Conservation (phyloP, 2,797 vertebrate species). For the Pangasius sanitwongsei region DNA sequence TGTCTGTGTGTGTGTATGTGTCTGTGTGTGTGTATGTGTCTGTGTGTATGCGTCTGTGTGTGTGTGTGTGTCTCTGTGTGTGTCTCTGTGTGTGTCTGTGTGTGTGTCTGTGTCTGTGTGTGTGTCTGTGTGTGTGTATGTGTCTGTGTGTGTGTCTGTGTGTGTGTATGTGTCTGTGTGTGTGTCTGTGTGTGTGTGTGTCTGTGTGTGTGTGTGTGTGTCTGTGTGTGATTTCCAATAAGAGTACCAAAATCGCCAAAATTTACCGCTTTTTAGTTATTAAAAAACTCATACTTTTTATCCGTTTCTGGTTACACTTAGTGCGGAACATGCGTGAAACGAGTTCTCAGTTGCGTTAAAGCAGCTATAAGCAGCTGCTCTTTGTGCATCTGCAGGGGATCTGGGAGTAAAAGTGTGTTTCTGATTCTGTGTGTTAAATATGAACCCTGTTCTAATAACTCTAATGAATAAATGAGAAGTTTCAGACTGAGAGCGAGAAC, state of each 20-base stretch:
- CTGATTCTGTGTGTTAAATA: not conserved
- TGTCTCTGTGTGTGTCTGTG: not conserved
- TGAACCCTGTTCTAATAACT: constrained; percentile 16
- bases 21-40: not conserved
- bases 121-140: constrained; percentile 18
- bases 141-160: too few relatives aligned
- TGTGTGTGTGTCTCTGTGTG: not conserved
- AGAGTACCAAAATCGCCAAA: too few relatives aligned
- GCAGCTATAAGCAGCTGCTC: not conserved
- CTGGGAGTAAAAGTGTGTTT: not conserved
- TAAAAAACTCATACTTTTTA: too few relatives aligned
- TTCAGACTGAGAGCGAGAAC: not conserved
- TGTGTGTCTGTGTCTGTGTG: not conserved
- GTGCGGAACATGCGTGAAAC: too few relatives aligned
- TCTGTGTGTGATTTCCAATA: not conserved
- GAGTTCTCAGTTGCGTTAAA: too few relatives aligned
- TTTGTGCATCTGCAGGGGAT: not conserved
- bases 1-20: not conserved
- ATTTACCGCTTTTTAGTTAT: too few relatives aligned
- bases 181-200: too few relatives aligned
- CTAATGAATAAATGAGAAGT: not conserved
- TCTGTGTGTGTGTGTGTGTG: not conserved
- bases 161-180: too few relatives aligned
- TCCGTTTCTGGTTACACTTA: too few relatives aligned
- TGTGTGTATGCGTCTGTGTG: not conserved